Percentiles rank a stretch among this genome's conserved stretches.
These are phyloP conservation scores for Tenthredo distinguenda DNA, from an alignment of 2,888 invertebrate genomes.

Conservation along the genomic window DNA sequence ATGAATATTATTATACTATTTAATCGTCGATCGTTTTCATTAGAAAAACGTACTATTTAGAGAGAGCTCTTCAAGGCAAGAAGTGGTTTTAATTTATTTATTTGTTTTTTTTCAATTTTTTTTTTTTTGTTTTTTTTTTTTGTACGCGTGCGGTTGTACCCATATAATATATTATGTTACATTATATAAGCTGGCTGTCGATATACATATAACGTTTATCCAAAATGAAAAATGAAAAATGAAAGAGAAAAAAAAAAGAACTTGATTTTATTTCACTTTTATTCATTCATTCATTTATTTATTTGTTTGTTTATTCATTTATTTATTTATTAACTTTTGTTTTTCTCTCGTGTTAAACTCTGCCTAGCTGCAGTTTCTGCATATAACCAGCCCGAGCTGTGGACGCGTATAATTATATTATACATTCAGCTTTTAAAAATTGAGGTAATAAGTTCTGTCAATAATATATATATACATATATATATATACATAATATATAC, in stretches of 20 bases:
- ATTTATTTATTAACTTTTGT: background rate
- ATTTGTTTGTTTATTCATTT: background rate
- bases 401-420: conserved; percentile 27
- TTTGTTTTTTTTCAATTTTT: background rate
- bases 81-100: conserved; percentile 14
- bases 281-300: background rate
- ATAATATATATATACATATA: conserved; percentile 12
- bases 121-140: conserved; percentile 1
- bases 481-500: conserved; percentile 1
- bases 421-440: background rate
- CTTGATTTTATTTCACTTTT: background rate
- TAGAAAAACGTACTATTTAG: conserved; percentile 4
- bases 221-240: background rate
- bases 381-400: conserved; percentile 30
- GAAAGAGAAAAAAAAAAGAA: background rate
- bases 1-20: background rate
- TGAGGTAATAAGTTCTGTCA: conserved; percentile 25
- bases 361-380: conserved; percentile 2
- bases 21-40: conserved; percentile 4
- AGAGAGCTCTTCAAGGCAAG: conserved; percentile 45
- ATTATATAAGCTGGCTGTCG: background rate
- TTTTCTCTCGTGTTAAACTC: background rate
- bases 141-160: background rate
- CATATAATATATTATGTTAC: background rate
- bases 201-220: background rate